Evolutionary conservation across 2,888 invertebrate species (phyloP), one percentile per base, ranked within the genome.

Genomic region (Blera fallax): DNA sequence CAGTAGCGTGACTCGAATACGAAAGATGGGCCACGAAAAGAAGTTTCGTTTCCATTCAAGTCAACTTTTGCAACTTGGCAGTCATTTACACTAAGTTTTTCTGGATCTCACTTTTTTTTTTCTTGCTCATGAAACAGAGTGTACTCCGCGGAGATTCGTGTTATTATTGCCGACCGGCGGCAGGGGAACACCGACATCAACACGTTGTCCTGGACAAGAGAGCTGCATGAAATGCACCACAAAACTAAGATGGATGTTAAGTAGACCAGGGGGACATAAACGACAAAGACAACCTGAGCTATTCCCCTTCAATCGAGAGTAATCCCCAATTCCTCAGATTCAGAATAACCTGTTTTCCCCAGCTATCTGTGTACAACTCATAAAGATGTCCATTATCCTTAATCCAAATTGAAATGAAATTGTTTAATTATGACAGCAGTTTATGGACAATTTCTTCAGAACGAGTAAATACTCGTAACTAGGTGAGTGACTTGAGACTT

Each of bases 1-100:
- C 40, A 37, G 60, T 84, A 58, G 76, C 84, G 84, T 84, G 84
- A 70, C 69, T 65, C 70, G 84, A 74, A 84, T 84, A 24, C 50
- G 43, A 52, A 77, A 34, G 18, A 34, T n/a, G 34, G 56, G 16
- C 65, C 45, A 69, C 56, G 58, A 43, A 34, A 58, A 65, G 45
- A 74, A 69, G 54, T 81, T 74, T 43, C 34, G 24, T n/a, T 65
- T 50, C 27, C 50, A 50, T 74, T 80, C 60, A 80, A 69, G 60
- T 67, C 58, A 70, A 64, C 64, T 76, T 76, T 65, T 56, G 60
- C 52, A 80, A 74, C 80, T 67, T 73, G 54, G 54, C 70, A 64
- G 69, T 64, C 50, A 81, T 81, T 81, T 81, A 70, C 70, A 52
- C 54, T 21, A 50, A 58, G 45, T 76, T 82, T 76, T 70, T 45